Base-by-base conservation (phyloP, 1,140 invertebrate genomes). In the Trypoxylus dichotomus region DNA sequence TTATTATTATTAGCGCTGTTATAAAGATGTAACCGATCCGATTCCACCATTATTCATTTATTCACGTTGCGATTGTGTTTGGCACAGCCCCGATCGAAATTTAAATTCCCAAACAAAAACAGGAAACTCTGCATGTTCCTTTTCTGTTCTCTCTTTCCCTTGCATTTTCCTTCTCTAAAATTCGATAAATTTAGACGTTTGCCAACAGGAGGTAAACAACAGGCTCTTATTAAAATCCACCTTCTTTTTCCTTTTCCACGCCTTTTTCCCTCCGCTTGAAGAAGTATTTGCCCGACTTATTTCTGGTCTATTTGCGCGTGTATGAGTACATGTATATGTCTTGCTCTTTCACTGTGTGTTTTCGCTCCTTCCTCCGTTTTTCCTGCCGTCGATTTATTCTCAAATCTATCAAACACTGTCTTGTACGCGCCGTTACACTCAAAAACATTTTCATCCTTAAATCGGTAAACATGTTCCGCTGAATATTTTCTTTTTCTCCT, bases 231-330 rank as follows among this genome's bases (percentile, higher is more conserved):
- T 47, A 47, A 47, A 47, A 47, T 47, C 43, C 43, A 47, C 43
- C 43, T 47, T 47, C 13, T 13, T 13, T 19, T 47, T 13, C n/a
- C 15, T 47, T 19, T n/a, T n/a, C n/a, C n/a, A n/a, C 8, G 32
- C 32, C 32, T 37, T 47, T 47, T 47, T 19, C 13, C 13, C 43
- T 13, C 15, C n/a, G 7, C 43, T 13, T 13, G 7, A 13, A 47
- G 60, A 63, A 63, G 60, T 63, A 63, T 63, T 63, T 63, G 19
- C 25, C 19, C 60, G 60, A 24, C 60, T 63, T 63, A 63, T 63
- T 63, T 63, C 32, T 37, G 5, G 32, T 5, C 32, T 37, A 5
- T 5, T 37, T 37, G 5, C 10, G 32, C 10, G 32, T 8, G 32
- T 37, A 37, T 8, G 32, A 5, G 32, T 37, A 37, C 10, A 8